A percentile compares a stretch with the other conserved stretches of the same genome.
phyloP scores from a whole-genome alignment of 2,797 vertebrate species.

The Tenualosa ilisha region DNA sequence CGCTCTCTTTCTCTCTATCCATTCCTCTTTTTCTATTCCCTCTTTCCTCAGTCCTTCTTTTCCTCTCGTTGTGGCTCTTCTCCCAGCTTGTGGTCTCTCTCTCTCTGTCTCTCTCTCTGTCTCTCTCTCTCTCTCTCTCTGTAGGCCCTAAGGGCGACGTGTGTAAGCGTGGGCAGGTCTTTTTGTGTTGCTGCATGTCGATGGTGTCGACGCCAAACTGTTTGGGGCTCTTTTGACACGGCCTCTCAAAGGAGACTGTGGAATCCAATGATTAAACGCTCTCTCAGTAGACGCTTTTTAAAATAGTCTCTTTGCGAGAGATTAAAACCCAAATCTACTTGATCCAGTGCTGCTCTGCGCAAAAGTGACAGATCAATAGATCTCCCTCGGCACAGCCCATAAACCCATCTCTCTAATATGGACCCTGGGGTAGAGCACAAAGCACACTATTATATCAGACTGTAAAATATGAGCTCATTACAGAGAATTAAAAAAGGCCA shows the following conservation, averaged over 20 bases:
- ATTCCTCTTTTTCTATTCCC: not conserved
- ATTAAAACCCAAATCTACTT: constrained; percentile 20
- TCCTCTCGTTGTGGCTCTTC: not conserved
- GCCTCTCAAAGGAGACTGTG: not conserved
- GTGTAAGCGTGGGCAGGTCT: not conserved
- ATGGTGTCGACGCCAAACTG: not conserved
- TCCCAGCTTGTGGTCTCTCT: not conserved
- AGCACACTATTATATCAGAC: not conserved
- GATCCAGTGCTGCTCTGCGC: not conserved
- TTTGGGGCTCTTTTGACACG: not conserved
- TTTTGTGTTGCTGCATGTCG: not conserved
- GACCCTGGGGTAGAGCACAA: not conserved
- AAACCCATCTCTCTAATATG: not conserved
- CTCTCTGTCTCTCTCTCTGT: too few relatives aligned
- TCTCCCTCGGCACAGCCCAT: not conserved
- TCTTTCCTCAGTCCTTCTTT: not conserved
- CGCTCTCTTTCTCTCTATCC: too few relatives aligned
- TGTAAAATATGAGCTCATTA: constrained; percentile 18
- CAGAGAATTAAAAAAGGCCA: constrained; percentile 21
- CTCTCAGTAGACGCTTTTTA: not conserved
- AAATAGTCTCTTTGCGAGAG: not conserved
- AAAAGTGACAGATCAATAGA: constrained; percentile 17
- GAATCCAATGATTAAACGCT: constrained; percentile 12
- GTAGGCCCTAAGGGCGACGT: too few relatives aligned
- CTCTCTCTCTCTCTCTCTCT: too few relatives aligned